Percentiles rank a stretch among this genome's conserved stretches.
These are phyloP conservation scores for Coenonympha glycerion DNA, from an alignment of 2,888 invertebrate genomes.

Conservation along the genomic window DNA sequence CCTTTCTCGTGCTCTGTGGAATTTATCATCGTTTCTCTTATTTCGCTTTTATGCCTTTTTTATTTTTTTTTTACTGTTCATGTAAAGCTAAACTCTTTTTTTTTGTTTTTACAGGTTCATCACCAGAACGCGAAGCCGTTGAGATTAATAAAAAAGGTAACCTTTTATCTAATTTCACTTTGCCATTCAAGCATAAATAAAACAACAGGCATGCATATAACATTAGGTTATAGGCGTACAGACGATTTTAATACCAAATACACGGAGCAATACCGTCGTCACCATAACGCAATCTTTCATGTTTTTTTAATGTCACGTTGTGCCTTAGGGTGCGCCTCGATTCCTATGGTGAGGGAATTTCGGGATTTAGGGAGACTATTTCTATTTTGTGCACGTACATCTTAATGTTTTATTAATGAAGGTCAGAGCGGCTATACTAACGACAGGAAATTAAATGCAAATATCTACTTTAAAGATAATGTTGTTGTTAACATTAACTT, in stretches of 20 bases:
- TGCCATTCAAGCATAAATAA: conserved; percentile 31
- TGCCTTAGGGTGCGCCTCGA: conserved; percentile 28
- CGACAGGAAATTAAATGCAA: conserved; percentile 4
- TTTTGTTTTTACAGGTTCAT: conserved; percentile 55
- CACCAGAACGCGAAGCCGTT: conserved; percentile 57
- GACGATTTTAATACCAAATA: conserved; percentile 56
- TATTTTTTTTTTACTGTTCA: background rate
- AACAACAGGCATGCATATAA: conserved; percentile 30
- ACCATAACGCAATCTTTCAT: conserved; percentile 42
- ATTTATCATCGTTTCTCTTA: background rate
- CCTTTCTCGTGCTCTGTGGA: background rate
- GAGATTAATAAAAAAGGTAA: conserved; percentile 69
- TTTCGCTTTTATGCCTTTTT: background rate
- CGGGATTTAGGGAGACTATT: background rate
- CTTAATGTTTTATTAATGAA: conserved; percentile 9
- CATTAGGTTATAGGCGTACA: conserved; percentile 31
- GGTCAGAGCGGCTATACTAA: conserved; percentile 3
- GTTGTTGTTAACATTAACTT: background rate
- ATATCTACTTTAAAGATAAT: background rate
- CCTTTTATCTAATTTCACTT: conserved; percentile 30
- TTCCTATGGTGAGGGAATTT: conserved; percentile 19
- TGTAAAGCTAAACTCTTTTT: conserved; percentile 14
- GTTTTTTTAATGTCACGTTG: conserved; percentile 38
- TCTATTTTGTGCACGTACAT: background rate
- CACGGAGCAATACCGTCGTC: conserved; percentile 37